Conservation (phyloP, 2,113 vertebrate species). For the Aldabrachelys gigantea region DNA sequence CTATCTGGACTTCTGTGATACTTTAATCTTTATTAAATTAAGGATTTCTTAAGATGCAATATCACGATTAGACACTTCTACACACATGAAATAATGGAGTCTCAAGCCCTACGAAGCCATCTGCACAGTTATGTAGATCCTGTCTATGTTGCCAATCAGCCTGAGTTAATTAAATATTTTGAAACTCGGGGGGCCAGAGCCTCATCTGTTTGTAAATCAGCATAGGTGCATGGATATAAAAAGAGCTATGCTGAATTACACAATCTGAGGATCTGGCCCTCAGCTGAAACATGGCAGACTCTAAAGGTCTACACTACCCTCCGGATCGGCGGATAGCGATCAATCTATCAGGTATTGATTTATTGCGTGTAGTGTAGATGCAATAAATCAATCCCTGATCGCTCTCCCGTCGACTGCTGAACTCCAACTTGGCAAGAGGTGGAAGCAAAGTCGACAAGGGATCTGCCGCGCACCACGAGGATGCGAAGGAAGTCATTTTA, state of each 20-base stretch:
- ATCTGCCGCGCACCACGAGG: no score
- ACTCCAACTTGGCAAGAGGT: no score
- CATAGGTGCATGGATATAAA: background rate
- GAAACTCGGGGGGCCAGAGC: background rate
- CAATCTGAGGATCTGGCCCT: background rate
- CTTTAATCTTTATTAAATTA: background rate
- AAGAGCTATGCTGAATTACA: background rate
- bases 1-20: background rate
- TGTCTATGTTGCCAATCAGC: background rate
- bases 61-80: background rate
- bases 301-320: background rate
- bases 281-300: background rate
- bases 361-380: no score
- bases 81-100: background rate
- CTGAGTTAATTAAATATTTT: background rate
- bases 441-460: no score
- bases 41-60: background rate
- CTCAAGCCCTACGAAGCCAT: background rate
- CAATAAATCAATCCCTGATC: no score
- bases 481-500: no score
- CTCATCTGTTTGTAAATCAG: background rate
- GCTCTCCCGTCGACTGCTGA: no score
- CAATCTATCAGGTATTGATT: no score
- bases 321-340: no score
- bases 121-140: rapidly evolving